Percentiles rank a stretch among this genome's conserved stretches.
Conservation (phyloP, 2,888 invertebrate species). For the Phortica magna region DNA sequence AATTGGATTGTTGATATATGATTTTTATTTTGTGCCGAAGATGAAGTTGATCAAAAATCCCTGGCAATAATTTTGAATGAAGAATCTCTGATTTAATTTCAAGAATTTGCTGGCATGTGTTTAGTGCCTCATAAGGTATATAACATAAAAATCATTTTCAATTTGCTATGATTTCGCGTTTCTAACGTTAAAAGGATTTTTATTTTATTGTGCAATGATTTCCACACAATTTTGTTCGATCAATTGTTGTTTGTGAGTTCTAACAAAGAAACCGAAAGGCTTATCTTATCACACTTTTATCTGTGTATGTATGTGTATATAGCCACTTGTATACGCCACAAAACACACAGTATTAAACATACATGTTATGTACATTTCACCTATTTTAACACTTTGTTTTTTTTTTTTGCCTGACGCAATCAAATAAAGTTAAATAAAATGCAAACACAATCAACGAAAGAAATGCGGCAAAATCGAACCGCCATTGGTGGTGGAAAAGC, state of each 20-base stretch:
- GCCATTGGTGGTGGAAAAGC: conserved; percentile 50
- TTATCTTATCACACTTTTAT: conserved; percentile 28
- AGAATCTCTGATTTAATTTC: neutral
- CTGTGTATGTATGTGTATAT: neutral
- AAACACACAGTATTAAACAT: neutral
- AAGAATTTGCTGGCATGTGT: neutral
- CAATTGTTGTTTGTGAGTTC: neutral
- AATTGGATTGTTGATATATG: neutral
- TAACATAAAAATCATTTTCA: neutral
- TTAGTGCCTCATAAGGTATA: neutral
- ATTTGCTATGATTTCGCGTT: neutral
- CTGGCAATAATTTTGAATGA: neutral
- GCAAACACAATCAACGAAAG: conserved; percentile 51
- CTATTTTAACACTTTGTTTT: conserved; percentile 16
- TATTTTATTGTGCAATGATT: neutral
- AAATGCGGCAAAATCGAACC: conserved; percentile 39
- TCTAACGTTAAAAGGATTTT: neutral
- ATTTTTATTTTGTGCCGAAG: neutral
- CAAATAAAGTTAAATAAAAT: conserved; percentile 62
- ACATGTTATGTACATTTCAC: conserved; percentile 4
- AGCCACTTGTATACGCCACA: neutral
- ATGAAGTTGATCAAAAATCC: neutral
- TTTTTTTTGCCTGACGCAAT: conserved; percentile 5
- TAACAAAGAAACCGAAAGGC: neutral
- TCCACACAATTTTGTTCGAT: neutral